Conservation (phyloP, 2,888 invertebrate species). For the Athalia cordata region DNA sequence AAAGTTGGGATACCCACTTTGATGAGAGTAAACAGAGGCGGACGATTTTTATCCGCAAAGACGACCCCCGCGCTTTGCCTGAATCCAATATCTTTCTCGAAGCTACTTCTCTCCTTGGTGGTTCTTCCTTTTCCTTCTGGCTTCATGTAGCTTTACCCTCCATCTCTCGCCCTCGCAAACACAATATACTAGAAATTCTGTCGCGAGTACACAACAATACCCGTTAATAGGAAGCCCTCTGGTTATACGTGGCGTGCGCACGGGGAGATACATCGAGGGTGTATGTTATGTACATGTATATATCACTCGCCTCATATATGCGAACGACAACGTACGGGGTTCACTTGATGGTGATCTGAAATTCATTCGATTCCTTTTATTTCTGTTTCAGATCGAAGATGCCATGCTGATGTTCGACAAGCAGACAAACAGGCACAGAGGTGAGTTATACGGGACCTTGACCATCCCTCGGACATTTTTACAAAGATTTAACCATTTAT, state of each 20-base stretch:
- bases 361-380: constrained; percentile 39
- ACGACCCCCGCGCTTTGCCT: neutral
- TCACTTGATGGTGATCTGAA: neutral
- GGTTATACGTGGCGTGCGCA: constrained; percentile 5
- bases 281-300: neutral
- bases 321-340: neutral
- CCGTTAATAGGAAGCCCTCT: constrained; percentile 25
- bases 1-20: constrained; percentile 15
- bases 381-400: constrained; percentile 95
- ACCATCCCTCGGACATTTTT: constrained; percentile 31
- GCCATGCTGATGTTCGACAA: constrained; percentile 99
- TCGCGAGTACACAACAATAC: constrained; percentile 39
- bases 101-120: neutral
- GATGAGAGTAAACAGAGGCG: constrained; percentile 17
- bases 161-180: constrained; percentile 32
- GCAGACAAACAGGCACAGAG: constrained; percentile 99
- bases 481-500: neutral
- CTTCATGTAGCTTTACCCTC: neutral
- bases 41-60: constrained; percentile 4
- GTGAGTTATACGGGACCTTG: constrained; percentile 73
- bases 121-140: neutral
- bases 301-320: neutral
- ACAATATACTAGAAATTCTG: constrained; percentile 37
- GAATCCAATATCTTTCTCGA: constrained; percentile 29
- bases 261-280: neutral